These are phyloP conservation scores for Aramus guarauna DNA, from an alignment of 2,113 vertebrate species.

Conservation along the genomic window DNA sequence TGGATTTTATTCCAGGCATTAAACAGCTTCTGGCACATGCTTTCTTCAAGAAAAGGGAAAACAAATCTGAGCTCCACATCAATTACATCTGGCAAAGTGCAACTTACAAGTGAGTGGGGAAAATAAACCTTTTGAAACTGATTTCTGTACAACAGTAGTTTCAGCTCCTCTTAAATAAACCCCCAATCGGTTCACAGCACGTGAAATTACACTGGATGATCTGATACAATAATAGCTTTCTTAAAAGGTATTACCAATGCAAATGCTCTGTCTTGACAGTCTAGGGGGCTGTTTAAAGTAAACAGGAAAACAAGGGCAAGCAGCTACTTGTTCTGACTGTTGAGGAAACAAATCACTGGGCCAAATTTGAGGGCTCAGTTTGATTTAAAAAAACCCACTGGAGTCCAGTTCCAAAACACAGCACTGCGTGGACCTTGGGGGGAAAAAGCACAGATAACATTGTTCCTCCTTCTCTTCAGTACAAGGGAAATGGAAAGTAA, in stretches of 20 bases:
- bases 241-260: not conserved
- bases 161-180: constrained; percentile 41
- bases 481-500: not conserved
- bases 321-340: not conserved
- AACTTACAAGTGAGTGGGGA: constrained; percentile 28
- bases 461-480: not conserved
- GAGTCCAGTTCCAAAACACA: not conserved
- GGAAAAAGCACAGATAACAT: not conserved
- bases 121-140: constrained; percentile 39
- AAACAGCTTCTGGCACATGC: constrained; percentile 75
- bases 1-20: constrained; percentile 76
- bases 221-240: not conserved
- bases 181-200: not conserved
- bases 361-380: not conserved
- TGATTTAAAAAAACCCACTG: not conserved
- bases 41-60: constrained; percentile 74
- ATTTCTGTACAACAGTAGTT: constrained; percentile 39
- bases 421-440: not conserved
- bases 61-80: constrained; percentile 47
- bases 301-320: not conserved
- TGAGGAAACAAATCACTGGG: not conserved
- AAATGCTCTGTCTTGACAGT: not conserved
- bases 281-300: not conserved
- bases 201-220: not conserved
- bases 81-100: constrained; percentile 59